Conservation (phyloP, 2,888 invertebrate species). For the Pyrochroa serraticornis region DNA sequence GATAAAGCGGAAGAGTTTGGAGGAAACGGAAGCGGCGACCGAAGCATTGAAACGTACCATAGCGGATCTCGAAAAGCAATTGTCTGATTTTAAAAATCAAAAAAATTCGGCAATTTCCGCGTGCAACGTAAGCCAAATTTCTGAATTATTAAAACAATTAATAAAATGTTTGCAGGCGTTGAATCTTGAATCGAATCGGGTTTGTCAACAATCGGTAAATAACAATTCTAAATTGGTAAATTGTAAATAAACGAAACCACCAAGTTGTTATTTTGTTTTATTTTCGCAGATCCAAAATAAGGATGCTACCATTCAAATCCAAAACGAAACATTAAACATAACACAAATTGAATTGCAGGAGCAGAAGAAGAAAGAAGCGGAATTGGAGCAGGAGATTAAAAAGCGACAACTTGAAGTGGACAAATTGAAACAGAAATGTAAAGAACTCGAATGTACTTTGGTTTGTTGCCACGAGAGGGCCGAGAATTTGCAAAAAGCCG, state of each 20-base stretch:
- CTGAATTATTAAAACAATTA: too few species aligned
- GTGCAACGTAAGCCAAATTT: too few species aligned
- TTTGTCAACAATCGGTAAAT: not conserved
- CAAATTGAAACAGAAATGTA: constrained; percentile 47
- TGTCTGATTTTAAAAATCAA: constrained; percentile 1
- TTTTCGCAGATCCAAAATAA: constrained; percentile 36
- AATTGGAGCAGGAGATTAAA: constrained; percentile 40
- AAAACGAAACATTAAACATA: constrained; percentile 39
- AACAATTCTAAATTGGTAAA: constrained; percentile 18
- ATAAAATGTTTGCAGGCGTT: constrained; percentile 14
- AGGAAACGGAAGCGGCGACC: constrained; percentile 31
- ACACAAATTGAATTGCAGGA: constrained; percentile 42
- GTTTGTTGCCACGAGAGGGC: constrained; percentile 46
- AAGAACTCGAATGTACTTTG: constrained; percentile 46
- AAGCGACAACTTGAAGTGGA: constrained; percentile 43
- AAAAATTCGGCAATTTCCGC: too few species aligned
- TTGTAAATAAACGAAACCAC: too few species aligned
- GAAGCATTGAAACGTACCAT: constrained; percentile 13
- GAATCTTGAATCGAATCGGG: constrained; percentile 5
- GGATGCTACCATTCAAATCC: constrained; percentile 42
- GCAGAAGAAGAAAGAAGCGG: constrained; percentile 29
- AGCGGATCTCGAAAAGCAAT: constrained; percentile 34
- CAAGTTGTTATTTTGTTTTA: not conserved
- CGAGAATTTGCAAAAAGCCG: constrained; percentile 51
- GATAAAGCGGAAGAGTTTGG: constrained; percentile 20